Evolutionary conservation across 2,113 vertebrate species (phyloP), one percentile per base, ranked within the genome.

Genomic region (Scomber japonicus): DNA sequence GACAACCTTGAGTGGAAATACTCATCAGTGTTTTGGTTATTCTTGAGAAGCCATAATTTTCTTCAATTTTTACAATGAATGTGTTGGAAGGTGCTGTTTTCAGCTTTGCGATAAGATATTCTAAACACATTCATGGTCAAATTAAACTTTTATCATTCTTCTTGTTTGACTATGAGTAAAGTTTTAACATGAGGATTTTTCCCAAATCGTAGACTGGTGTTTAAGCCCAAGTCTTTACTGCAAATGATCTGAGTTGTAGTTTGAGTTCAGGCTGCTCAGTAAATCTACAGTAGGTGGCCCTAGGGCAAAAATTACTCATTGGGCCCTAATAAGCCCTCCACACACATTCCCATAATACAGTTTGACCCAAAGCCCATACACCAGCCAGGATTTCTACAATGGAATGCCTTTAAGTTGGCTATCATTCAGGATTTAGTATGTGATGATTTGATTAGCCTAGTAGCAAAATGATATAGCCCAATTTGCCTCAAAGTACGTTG

Each of bases 191-290:
- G 3, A n/a, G 12, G 0, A 45, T 24, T 30, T 59, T 55, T 62
- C 13, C 30, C 30, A 60, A 78, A 78, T 48, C 9, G 12, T 30
- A 51, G n/a, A 40, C n/a, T 49, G 59, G 11, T 50, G 11, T 55
- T 48, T 31, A 54, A 70, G 11, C 30, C 4, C 10, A 1, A 55
- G 7, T 13, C 14, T 66, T 24, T 17, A 56, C 19, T 64, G 11
- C 14, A 13, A 17, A 44, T 16, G 16, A 13, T 46, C 5, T 68
- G 27, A 54, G 24, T 17, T 73, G 48, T 35, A 40, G 2, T 51
- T 46, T 59, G 45, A 70, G 21, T 15, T 21, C 50, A 13, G 3
- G n/a, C 46, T 27, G 46, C 46, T 44, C 46, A 60, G 63, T 56
- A 17, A 57, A 59, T 10, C 62, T 40, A 40, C 35, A 40, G 35